Percentiles rank a stretch among this genome's conserved stretches.
phyloP scores from a whole-genome alignment of 2,888 invertebrate species.

The Quadroppia sp. region DNA sequence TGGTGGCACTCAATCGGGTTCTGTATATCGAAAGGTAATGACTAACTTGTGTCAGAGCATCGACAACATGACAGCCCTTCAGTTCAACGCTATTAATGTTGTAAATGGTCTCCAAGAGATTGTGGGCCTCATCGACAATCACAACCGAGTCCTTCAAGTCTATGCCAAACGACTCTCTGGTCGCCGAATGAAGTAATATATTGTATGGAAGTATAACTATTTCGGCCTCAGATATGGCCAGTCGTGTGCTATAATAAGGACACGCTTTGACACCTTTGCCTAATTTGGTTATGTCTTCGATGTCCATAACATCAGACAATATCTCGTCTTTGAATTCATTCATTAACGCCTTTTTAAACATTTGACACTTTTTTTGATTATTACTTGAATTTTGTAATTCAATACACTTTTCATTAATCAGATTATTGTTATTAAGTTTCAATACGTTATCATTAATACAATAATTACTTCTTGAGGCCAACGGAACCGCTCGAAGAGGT shows the following conservation, averaged over 20 bases:
- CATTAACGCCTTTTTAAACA: slow-evolving; percentile 62
- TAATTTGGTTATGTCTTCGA: slow-evolving; percentile 73
- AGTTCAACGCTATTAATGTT: slow-evolving; percentile 77
- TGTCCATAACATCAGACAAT: slow-evolving; percentile 67
- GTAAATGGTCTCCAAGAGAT: slow-evolving; percentile 81
- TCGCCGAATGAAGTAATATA: slow-evolving; percentile 70
- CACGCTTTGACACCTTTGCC: slow-evolving; percentile 73
- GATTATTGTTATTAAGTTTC: slow-evolving; percentile 65
- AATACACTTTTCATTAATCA: slow-evolving; percentile 86
- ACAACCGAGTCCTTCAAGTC: slow-evolving; percentile 70
- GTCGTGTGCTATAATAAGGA: slow-evolving; percentile 86
- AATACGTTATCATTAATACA: slow-evolving; percentile 80
- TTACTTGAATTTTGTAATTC: slow-evolving; percentile 68
- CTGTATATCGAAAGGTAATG: slow-evolving; percentile 59
- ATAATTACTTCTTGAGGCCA: slow-evolving; percentile 86
- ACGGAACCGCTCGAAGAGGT: slow-evolving; percentile 68
- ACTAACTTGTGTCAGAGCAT: slow-evolving; percentile 53
- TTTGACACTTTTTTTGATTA: slow-evolving; percentile 62
- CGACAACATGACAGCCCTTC: slow-evolving; percentile 60
- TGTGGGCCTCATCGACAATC: slow-evolving; percentile 93
- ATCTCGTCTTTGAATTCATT: slow-evolving; percentile 56
- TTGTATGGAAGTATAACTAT: slow-evolving; percentile 72
- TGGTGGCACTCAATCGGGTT: slow-evolving; percentile 69
- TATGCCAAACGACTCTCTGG: slow-evolving; percentile 69
- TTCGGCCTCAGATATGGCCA: slow-evolving; percentile 76